Conservation (phyloP, 1,140 invertebrate genomes). For the Hyposmocoma kahamanoa region DNA sequence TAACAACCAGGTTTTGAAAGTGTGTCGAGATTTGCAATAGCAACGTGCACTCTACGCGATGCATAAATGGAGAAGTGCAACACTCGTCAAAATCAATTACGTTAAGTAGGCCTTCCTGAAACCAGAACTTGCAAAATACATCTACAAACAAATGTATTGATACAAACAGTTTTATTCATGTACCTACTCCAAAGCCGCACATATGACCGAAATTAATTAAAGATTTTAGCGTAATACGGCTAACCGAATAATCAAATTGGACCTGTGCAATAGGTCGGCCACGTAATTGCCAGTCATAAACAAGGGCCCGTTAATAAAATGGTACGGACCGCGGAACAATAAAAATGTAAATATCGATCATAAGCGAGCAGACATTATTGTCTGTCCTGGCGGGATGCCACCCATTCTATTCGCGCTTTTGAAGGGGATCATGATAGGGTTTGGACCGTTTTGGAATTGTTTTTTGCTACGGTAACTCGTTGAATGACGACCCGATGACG, state of each 20-base stretch:
- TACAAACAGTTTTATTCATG: no score
- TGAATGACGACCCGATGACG: no score
- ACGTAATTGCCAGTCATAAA: slow-evolving; percentile 2
- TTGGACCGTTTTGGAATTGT: background rate
- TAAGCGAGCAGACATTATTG: slow-evolving; percentile 44
- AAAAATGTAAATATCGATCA: slow-evolving; percentile 57
- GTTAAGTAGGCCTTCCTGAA: slow-evolving; percentile 23
- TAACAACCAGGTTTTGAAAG: slow-evolving; percentile 68
- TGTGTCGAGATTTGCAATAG: slow-evolving; percentile 70
- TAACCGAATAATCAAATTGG: background rate
- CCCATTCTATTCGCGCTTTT: slow-evolving; percentile 24
- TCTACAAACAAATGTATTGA: no score
- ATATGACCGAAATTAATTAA: no score
- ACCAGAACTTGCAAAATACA: no score
- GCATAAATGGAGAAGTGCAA: slow-evolving; percentile 47
- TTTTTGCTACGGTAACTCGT: background rate
- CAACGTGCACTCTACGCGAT: slow-evolving; percentile 34
- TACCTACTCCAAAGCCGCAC: no score
- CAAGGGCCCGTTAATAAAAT: slow-evolving; percentile 3
- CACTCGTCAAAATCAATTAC: slow-evolving; percentile 44
- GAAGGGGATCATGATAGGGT: slow-evolving; percentile 8
- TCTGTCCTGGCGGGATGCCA: slow-evolving; percentile 41
- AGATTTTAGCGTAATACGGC: background rate
- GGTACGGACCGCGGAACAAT: slow-evolving; percentile 17
- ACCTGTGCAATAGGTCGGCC: background rate